These are phyloP conservation scores for Brachionus rotundiformis DNA, from an alignment of 1,140 invertebrate species.

Conservation along the genomic window DNA sequence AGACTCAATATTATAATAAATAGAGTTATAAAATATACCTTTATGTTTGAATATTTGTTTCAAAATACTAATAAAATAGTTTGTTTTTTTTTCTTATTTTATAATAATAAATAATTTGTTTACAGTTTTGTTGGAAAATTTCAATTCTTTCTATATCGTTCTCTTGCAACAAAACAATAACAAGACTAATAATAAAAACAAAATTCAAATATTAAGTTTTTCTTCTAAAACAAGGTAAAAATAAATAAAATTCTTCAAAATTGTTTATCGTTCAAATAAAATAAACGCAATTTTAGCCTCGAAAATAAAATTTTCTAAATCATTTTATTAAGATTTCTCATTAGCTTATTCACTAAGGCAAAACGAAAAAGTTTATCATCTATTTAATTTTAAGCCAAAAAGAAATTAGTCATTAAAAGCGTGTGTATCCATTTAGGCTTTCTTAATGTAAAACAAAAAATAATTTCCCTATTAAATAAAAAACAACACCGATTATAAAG, in stretches of 20 bases:
- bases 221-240: conserved; percentile 7
- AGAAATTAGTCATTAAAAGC: conserved; percentile 1
- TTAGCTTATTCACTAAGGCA: not conserved
- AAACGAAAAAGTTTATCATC: not conserved
- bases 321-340: not conserved
- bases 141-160: conserved; percentile 27
- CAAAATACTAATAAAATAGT: conserved; percentile 21
- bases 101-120: conserved; percentile 34
- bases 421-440: not conserved
- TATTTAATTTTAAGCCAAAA: not conserved
- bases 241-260: conserved; percentile 24
- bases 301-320: not conserved
- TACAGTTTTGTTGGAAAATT: conserved; percentile 38
- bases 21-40: not conserved
- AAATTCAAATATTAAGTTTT: conserved; percentile 30
- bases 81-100: conserved; percentile 15
- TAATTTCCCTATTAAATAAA: not conserved
- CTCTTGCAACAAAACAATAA: conserved; percentile 45
- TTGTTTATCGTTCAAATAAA: conserved; percentile 15
- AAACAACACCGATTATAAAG: not conserved
- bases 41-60: conserved; percentile 1
- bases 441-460: conserved; percentile 2
- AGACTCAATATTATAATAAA: not conserved
- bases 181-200: conserved; percentile 34
- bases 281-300: conserved; percentile 32